Base-by-base conservation (phyloP, 2,113 vertebrate species). In the Petaurus breviceps region DNA sequence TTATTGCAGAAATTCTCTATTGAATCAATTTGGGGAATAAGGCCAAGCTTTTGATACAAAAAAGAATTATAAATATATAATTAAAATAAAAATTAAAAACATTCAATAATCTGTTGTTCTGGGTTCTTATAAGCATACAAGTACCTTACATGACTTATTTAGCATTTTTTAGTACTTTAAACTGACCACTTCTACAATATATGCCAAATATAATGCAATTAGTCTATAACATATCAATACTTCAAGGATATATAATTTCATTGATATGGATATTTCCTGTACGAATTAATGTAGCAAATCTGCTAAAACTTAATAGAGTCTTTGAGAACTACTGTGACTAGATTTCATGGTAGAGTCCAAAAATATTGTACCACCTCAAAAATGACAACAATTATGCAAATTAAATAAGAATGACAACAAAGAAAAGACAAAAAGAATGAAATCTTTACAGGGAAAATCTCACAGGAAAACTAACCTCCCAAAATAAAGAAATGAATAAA, bases 1-100 rank as follows among this genome's bases (percentile, higher is more conserved):
- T 99, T 96, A 43, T 98, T 99, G 94, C 99, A 99, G 90, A 99
- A 98, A 94, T 99, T 98, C 97, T 98, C 98, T 91, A 99, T 37
- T 0, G 99, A 99, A 61, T 97, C 6, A 0, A 99, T 98, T 94
- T 98, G 98, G 68, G 99, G 99, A 98, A 99, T 98, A 94, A 99
- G 98, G 96, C 98, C 99, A 97, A 99, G 98, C 99, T 99, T 97
- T 97, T 96, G 93, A 0, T 96, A 94, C 90, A 97, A 96, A 96
- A 96, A 98, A 97, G 94, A 94, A 8, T 49, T 25, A 31, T 37
- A 10, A 89, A 37, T 5, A 93, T 77, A 94, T 77, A 96, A 91
- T 19, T 91, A 84, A 49, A 49, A 49, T 49, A 49, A 49, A 49
- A 49, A 49, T 49, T 49, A 49, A 22, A 84, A 84, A 84, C 68